Conservation (phyloP, 1,140 invertebrate genomes). For the Streblospio benedicti region DNA sequence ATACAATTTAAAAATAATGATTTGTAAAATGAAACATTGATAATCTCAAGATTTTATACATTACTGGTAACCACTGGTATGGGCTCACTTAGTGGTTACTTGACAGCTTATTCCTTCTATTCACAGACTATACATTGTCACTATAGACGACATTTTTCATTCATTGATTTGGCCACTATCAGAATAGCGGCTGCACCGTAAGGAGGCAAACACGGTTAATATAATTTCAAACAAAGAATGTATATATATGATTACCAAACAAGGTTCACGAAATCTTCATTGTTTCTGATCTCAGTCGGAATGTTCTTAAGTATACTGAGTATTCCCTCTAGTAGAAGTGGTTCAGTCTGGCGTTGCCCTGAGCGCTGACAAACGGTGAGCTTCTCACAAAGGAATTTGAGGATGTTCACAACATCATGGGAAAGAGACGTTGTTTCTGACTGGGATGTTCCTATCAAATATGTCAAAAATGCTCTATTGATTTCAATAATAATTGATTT, state of each 20-base stretch:
- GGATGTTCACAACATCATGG: slow-evolving; percentile 75
- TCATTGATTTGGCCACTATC: neutral
- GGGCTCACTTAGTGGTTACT: neutral
- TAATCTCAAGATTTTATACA: neutral
- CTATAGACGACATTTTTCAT: neutral
- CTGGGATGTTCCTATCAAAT: neutral
- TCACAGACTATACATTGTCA: neutral
- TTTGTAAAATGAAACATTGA: neutral
- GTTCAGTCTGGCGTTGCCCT: slow-evolving; percentile 49
- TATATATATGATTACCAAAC: slow-evolving; percentile 34
- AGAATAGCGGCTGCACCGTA: neutral
- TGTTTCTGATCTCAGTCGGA: slow-evolving; percentile 25
- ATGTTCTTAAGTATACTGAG: slow-evolving; percentile 73
- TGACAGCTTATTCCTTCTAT: neutral
- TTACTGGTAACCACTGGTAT: neutral
- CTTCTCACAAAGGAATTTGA: slow-evolving; percentile 78
- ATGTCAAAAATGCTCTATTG: slow-evolving; percentile 1
- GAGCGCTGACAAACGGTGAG: slow-evolving; percentile 65
- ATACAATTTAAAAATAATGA: slow-evolving; percentile 6
- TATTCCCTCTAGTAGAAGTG: slow-evolving; percentile 74
- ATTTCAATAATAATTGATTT: neutral
- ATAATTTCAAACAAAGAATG: neutral
- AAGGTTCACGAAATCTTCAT: slow-evolving; percentile 39
- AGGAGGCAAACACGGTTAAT: neutral
- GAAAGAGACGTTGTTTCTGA: slow-evolving; percentile 17